Conservation (phyloP, 2,888 invertebrate genomes). For the Oxyteleia sp. region DNA sequence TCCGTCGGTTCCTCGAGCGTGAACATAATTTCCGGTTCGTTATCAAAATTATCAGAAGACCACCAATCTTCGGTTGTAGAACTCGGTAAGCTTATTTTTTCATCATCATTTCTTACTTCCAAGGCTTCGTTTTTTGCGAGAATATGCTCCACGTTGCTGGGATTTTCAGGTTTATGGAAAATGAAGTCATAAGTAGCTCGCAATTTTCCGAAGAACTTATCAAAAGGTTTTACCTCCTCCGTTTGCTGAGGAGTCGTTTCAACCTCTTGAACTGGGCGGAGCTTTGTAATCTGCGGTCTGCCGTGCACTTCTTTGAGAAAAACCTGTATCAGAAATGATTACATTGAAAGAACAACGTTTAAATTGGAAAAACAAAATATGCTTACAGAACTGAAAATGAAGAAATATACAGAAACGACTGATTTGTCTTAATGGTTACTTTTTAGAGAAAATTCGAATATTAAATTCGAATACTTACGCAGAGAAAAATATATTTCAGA, state of each 20-base stretch:
- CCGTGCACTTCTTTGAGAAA: slow-evolving; percentile 75
- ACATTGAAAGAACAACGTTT: slow-evolving; percentile 22
- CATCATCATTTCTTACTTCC: slow-evolving; percentile 22
- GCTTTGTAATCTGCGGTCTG: slow-evolving; percentile 81
- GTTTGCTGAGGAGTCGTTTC: slow-evolving; percentile 76
- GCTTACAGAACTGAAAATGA: neutral
- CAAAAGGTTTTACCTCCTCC: slow-evolving; percentile 78
- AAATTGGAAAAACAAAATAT: neutral
- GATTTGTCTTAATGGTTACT: neutral
- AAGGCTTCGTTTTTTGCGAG: slow-evolving; percentile 60
- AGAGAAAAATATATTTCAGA: slow-evolving; percentile 29
- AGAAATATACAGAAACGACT: neutral
- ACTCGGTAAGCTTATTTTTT: slow-evolving; percentile 22
- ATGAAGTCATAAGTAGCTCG: slow-evolving; percentile 83
- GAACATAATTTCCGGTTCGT: slow-evolving; percentile 22
- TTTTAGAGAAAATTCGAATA: neutral
- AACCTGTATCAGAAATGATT: slow-evolving; percentile 74
- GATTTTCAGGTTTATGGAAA: slow-evolving; percentile 80
- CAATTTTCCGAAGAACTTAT: slow-evolving; percentile 82
- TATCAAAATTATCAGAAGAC: slow-evolving; percentile 26
- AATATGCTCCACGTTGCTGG: slow-evolving; percentile 80
- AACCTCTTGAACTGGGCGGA: slow-evolving; percentile 81
- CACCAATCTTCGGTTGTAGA: slow-evolving; percentile 46
- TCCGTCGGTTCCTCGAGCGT: slow-evolving; percentile 47
- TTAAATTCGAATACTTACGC: slow-evolving; percentile 28